These are phyloP conservation scores for Toxotes chatareus DNA, from an alignment of 2,113 vertebrate genomes.

Conservation along the genomic window DNA sequence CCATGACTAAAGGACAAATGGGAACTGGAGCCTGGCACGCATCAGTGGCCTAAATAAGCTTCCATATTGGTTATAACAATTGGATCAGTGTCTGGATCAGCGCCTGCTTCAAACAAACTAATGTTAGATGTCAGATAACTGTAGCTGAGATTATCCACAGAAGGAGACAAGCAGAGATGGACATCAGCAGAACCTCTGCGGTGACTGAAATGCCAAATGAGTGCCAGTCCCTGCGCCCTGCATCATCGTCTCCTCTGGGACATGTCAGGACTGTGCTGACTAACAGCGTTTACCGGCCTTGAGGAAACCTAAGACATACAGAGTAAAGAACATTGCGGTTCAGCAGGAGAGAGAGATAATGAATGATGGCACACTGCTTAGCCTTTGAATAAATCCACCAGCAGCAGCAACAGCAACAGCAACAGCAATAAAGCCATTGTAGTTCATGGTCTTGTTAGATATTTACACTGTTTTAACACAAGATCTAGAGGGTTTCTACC, in stretches of 20 bases:
- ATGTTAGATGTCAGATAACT: not conserved
- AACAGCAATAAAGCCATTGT: not conserved
- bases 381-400: slow-evolving; percentile 22
- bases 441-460: not conserved
- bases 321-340: slow-evolving; percentile 11
- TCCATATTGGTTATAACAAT: slow-evolving; percentile 9
- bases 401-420: not conserved
- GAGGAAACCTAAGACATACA: slow-evolving; percentile 28
- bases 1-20: not conserved
- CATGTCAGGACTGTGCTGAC: slow-evolving; percentile 64
- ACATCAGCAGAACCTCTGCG: slow-evolving; percentile 15
- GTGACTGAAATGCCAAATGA: slow-evolving; percentile 35
- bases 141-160: slow-evolving; percentile 8
- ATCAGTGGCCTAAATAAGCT: slow-evolving; percentile 8
- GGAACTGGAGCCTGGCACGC: not conserved
- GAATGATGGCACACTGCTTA: slow-evolving; percentile 24
- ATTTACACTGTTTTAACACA: not conserved
- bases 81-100: slow-evolving; percentile 14
- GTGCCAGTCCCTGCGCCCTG: slow-evolving; percentile 3
- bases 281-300: slow-evolving; percentile 38
- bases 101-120: not conserved
- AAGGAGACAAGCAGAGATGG: not conserved
- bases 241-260: slow-evolving; percentile 37
- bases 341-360: slow-evolving; percentile 36
- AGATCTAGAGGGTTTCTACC: not conserved